Evolutionary conservation across 2,113 vertebrate species (phyloP).

Genomic region (Gambusia holbrooki): DNA sequence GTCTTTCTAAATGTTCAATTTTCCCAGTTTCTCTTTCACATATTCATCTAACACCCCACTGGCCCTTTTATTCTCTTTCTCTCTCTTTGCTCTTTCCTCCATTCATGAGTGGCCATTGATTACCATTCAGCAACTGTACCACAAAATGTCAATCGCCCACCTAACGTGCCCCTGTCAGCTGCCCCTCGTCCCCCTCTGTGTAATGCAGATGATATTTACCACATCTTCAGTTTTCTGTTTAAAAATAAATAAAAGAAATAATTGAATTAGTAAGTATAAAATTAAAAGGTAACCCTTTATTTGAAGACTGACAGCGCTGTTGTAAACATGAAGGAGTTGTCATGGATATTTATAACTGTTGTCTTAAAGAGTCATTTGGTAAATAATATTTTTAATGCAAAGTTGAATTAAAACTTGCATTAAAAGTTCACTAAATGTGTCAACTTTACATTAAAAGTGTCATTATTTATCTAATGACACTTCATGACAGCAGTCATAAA

Average conservation of each 20-base stretch:
- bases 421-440: too few relatives aligned
- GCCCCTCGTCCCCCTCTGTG: slow-evolving; percentile 49
- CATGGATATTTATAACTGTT: too few relatives aligned
- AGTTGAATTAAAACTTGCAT: too few relatives aligned
- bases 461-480: too few relatives aligned
- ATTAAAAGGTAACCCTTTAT: too few relatives aligned
- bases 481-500: too few relatives aligned
- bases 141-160: slow-evolving; percentile 71
- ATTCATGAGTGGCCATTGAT: slow-evolving; percentile 66
- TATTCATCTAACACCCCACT: slow-evolving; percentile 56
- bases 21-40: not conserved
- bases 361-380: too few relatives aligned
- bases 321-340: too few relatives aligned
- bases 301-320: too few relatives aligned
- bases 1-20: slow-evolving; percentile 14
- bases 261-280: too few relatives aligned
- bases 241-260: not conserved
- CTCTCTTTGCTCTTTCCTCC: slow-evolving; percentile 38
- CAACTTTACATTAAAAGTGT: too few relatives aligned
- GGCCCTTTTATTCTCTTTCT: slow-evolving; percentile 34
- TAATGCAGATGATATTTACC: slow-evolving; percentile 26
- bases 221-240: slow-evolving; percentile 9
- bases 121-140: slow-evolving; percentile 61
- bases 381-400: too few relatives aligned
- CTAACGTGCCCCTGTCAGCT: slow-evolving; percentile 58